These are phyloP conservation scores for Diaprepes abbreviatus DNA, from an alignment of 2,888 invertebrate species.

Conservation along the genomic window DNA sequence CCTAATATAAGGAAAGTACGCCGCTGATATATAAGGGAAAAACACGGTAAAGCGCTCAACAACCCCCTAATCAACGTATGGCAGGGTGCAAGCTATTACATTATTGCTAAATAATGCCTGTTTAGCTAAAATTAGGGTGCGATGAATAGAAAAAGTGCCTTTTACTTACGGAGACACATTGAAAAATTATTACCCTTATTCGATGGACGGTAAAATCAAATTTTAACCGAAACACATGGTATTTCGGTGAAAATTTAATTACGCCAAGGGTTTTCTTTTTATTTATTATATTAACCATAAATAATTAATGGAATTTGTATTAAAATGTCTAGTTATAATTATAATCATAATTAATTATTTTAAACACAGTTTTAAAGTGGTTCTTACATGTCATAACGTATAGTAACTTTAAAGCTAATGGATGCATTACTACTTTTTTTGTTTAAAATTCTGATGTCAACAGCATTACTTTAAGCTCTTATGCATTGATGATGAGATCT, in stretches of 20 bases:
- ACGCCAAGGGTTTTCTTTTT: too few species aligned
- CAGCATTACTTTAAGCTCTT: too few species aligned
- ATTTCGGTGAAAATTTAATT: conserved; percentile 1
- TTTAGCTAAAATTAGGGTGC: conserved; percentile 50
- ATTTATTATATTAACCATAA: too few species aligned
- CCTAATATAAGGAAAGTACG: conserved; percentile 6
- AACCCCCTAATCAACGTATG: conserved; percentile 53
- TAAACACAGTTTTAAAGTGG: too few species aligned
- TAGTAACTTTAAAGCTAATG: too few species aligned
- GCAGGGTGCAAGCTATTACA: conserved; percentile 53
- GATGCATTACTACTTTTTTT: too few species aligned
- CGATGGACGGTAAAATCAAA: conserved; percentile 19
- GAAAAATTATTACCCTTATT: conserved; percentile 42
- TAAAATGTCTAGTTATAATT: too few species aligned
- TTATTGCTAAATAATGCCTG: conserved; percentile 55
- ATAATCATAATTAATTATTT: too few species aligned
- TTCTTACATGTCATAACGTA: too few species aligned
- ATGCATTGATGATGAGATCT: too few species aligned
- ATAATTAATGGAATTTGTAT: too few species aligned
- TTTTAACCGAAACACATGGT: conserved; percentile 27
- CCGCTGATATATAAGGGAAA: conserved; percentile 44
- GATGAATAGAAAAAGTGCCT: conserved; percentile 48
- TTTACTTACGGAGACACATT: conserved; percentile 47
- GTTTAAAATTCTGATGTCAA: too few species aligned
- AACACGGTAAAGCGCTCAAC: conserved; percentile 47